Base-by-base conservation (phyloP, 2,888 invertebrate species). In the Cacoxenus indagator region DNA sequence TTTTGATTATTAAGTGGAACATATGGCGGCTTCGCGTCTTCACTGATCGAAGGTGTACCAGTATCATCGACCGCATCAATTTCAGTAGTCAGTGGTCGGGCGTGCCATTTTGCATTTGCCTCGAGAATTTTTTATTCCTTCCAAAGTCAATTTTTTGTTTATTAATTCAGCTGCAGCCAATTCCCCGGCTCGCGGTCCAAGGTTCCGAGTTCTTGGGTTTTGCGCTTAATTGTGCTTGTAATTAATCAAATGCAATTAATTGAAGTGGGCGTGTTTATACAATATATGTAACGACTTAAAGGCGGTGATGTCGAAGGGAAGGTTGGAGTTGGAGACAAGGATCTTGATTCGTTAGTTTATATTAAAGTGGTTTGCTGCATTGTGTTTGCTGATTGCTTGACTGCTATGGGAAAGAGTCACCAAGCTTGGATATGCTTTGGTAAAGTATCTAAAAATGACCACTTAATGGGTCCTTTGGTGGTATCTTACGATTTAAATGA, bases 201-300 rank as follows among this genome's bases (percentile, higher is more conserved):
- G 14, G 14, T 11, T 5, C 2, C 37, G 8, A 2, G 14, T 37
- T 37, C 37, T 8, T 37, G 8, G 37, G 37, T 37, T 37, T 8
- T 37, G 37, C 61, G 29, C 76, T 71, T 81, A 81, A 82, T 79
- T 74, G 71, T 65, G 69, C 62, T 61, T 48, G 72, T 76, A 78
- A 78, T 82, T 81, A 78, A 82, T 82, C 81, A 82, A 82, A 75
- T 77, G 67, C 71, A 73, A 73, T 81, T 73, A 82, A 81, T 81
- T 76, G 81, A 75, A 73, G 75, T 43, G 45, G 61, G 61, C 43
- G 61, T n/a, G n/a, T n/a, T n/a, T n/a, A n/a, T n/a, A n/a, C n/a
- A n/a, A n/a, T n/a, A n/a, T n/a, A n/a, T n/a, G n/a, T n/a, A n/a
- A n/a, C n/a, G 43, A 62, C 43, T 45, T 45, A 17, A 22, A 48